Evolutionary conservation across 2,797 vertebrate genomes (phyloP).

Genomic region (Sternotherus odoratus): DNA sequence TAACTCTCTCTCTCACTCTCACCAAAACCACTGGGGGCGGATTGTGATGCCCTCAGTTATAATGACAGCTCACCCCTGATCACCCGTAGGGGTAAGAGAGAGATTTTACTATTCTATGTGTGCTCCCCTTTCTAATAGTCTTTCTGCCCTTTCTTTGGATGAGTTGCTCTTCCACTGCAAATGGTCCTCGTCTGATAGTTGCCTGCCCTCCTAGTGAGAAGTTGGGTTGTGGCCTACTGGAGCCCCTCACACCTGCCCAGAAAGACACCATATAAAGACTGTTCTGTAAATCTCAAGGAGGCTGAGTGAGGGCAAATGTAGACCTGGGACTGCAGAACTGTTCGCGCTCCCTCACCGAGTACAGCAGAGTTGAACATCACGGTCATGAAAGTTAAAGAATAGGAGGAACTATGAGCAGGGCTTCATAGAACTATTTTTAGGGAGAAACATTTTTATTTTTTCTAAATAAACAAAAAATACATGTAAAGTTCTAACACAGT

Average conservation of each 20-base stretch:
- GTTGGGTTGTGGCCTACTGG: neutral
- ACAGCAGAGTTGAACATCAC: neutral
- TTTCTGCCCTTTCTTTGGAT: neutral
- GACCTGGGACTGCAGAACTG: neutral
- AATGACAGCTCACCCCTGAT: no score
- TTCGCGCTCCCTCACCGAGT: neutral
- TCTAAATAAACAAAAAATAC: neutral
- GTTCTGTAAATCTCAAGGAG: neutral
- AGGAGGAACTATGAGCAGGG: neutral
- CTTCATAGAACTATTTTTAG: neutral
- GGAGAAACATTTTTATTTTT: neutral
- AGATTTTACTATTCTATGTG: no score
- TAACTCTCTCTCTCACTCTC: neutral
- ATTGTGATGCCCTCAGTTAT: neutral
- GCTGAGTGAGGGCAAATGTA: neutral
- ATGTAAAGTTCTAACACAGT: neutral
- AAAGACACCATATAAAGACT: neutral
- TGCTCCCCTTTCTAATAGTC: neutral
- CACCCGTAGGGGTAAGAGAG: no score
- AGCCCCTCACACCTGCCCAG: neutral
- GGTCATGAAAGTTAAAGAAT: neutral
- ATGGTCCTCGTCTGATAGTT: neutral
- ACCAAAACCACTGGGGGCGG: neutral
- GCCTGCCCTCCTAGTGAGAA: neutral
- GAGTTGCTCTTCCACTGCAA: neutral